Conservation (phyloP, 2,888 invertebrate species). For the Tetragnatha montana region DNA sequence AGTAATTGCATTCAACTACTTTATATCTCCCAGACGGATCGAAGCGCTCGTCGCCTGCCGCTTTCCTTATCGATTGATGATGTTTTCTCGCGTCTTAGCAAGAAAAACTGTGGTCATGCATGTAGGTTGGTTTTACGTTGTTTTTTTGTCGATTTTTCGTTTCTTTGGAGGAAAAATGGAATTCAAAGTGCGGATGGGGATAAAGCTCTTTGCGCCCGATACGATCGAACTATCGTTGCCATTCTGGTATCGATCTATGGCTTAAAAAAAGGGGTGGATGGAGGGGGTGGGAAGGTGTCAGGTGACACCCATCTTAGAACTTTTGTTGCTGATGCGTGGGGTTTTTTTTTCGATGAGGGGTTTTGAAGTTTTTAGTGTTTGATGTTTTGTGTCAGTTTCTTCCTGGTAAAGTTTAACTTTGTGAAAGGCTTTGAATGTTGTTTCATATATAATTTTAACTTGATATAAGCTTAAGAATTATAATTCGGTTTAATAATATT, state of each 20-base stretch:
- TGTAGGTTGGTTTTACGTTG: conserved; percentile 21
- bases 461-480: too few relatives aligned
- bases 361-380: not conserved
- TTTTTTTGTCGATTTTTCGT: conserved; percentile 35
- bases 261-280: not conserved
- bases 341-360: not conserved
- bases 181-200: conserved; percentile 43
- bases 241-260: conserved; percentile 33
- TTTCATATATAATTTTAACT: too few relatives aligned
- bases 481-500: too few relatives aligned
- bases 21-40: conserved; percentile 55
- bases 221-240: conserved; percentile 48
- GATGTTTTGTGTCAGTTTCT: not conserved
- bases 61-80: conserved; percentile 54
- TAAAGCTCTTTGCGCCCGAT: conserved; percentile 38
- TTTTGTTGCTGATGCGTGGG: not conserved
- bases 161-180: conserved; percentile 36
- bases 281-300: not conserved
- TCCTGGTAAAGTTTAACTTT: not conserved
- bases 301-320: not conserved
- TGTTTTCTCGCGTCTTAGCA: conserved; percentile 18
- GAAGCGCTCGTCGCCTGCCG: conserved; percentile 56
- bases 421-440: too few relatives aligned
- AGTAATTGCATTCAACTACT: conserved; percentile 50
- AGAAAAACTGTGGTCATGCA: conserved; percentile 53